Percentiles rank a stretch among this genome's conserved stretches.
Evolutionary conservation across 2,888 invertebrate species (phyloP).

Genomic region (Hipparchia semele): DNA sequence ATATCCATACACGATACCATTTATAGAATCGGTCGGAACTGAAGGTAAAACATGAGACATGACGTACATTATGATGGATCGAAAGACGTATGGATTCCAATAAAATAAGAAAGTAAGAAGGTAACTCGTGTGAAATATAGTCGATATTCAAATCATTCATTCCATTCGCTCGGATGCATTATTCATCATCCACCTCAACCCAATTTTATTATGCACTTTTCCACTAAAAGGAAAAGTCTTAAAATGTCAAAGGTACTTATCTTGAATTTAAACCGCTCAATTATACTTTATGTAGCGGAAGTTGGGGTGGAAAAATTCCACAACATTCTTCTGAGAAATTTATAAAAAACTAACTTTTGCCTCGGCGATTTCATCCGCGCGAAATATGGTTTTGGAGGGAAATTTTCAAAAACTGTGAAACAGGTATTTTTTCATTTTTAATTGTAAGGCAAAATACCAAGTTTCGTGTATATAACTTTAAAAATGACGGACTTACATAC

Average conservation of each 20-base stretch:
- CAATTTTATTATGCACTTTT: slow-evolving; percentile 31
- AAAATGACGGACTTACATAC: no score
- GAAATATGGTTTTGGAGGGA: no score
- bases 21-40: no score
- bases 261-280: background rate
- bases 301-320: background rate
- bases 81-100: background rate
- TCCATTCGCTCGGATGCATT: slow-evolving; percentile 31
- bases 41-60: no score
- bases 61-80: no score
- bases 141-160: slow-evolving; percentile 29
- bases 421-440: no score
- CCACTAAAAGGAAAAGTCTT: slow-evolving; percentile 9
- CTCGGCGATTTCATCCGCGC: no score
- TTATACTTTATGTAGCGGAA: background rate
- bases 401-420: no score
- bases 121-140: slow-evolving; percentile 24
- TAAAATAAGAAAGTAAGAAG: background rate
- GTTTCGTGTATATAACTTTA: no score
- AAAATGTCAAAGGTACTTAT: background rate
- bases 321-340: background rate
- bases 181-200: slow-evolving; percentile 27
- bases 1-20: no score
- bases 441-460: no score
- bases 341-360: no score